Conservation (phyloP, 2,797 vertebrate species). For the Trichosurus vulpecula region DNA sequence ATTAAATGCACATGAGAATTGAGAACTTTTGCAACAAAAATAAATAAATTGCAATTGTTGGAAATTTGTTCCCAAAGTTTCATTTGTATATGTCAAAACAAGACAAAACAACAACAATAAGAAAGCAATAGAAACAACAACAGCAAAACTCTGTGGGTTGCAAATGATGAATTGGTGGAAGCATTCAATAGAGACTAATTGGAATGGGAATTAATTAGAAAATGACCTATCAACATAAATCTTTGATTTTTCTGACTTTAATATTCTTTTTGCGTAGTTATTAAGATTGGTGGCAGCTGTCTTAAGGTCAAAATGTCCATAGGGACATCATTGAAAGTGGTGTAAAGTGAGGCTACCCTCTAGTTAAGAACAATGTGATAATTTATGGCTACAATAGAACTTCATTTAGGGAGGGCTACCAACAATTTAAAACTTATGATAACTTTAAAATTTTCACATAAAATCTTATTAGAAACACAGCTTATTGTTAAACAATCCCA, state of each 20-base stretch:
- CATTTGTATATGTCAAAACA: conserved; percentile 68
- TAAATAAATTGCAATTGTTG: conserved; percentile 57
- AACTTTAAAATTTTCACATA: not conserved
- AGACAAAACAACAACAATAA: conserved; percentile 66
- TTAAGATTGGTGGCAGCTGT: conserved; percentile 66
- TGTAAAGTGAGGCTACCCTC: conserved; percentile 57
- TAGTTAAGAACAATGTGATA: conserved; percentile 44
- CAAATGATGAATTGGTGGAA: conserved; percentile 51
- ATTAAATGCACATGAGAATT: conserved; percentile 50
- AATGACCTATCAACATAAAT: conserved; percentile 64
- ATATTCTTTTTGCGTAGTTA: conserved; percentile 61
- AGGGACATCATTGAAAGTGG: conserved; percentile 66
- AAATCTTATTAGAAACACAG: not conserved
- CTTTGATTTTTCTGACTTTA: conserved; percentile 70
- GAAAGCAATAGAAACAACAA: not conserved
- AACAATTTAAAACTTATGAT: not conserved
- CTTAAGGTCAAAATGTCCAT: conserved; percentile 66
- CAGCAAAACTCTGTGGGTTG: conserved; percentile 43
- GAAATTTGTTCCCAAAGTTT: conserved; percentile 60
- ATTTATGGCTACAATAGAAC: conserved; percentile 57
- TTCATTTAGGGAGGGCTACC: conserved; percentile 59
- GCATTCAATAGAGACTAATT: conserved; percentile 68
- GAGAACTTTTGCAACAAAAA: conserved; percentile 53
- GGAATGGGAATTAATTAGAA: conserved; percentile 65
- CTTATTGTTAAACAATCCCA: not conserved